phyloP scores from a whole-genome alignment of 2,797 vertebrate genomes.

The Gorsachius magnificus region DNA sequence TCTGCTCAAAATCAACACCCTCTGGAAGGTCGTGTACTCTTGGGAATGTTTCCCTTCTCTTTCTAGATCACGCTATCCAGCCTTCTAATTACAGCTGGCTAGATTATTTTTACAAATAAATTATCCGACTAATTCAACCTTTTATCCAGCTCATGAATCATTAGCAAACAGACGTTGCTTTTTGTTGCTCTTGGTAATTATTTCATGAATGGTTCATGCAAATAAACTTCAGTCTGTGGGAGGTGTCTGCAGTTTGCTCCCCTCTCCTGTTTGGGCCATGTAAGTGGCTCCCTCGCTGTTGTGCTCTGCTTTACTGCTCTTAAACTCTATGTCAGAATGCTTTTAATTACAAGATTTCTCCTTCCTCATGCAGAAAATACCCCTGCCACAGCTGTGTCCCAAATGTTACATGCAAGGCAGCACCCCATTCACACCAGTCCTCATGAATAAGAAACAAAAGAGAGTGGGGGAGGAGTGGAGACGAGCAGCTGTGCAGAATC shows the following conservation, averaged over 20 bases:
- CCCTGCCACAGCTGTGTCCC: conserved; percentile 42
- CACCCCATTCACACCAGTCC: background rate
- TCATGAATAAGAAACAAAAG: conserved; percentile 66
- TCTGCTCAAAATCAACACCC: background rate
- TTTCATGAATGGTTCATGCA: conserved; percentile 64
- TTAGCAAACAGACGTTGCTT: conserved; percentile 61
- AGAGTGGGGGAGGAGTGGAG: conserved; percentile 13
- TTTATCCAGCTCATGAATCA: conserved; percentile 64
- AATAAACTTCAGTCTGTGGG: conserved; percentile 40
- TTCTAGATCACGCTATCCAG: conserved; percentile 18
- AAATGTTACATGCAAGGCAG: conserved; percentile 18
- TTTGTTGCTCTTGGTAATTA: conserved; percentile 62
- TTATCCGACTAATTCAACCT: conserved; percentile 50
- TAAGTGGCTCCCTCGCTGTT: background rate
- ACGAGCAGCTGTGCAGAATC: conserved; percentile 55
- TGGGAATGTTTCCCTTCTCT: background rate
- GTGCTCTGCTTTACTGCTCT: conserved; percentile 1
- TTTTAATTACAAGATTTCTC: conserved; percentile 41
- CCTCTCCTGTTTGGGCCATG: background rate
- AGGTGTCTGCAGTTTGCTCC: conserved; percentile 30
- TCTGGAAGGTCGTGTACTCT: background rate
- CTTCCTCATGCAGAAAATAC: background rate
- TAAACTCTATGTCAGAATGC: conserved; percentile 13
- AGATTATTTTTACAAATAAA: conserved; percentile 67
- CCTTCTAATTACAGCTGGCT: conserved; percentile 56